Conservation (phyloP, 2,888 invertebrate genomes). For the Hedya salicella region DNA sequence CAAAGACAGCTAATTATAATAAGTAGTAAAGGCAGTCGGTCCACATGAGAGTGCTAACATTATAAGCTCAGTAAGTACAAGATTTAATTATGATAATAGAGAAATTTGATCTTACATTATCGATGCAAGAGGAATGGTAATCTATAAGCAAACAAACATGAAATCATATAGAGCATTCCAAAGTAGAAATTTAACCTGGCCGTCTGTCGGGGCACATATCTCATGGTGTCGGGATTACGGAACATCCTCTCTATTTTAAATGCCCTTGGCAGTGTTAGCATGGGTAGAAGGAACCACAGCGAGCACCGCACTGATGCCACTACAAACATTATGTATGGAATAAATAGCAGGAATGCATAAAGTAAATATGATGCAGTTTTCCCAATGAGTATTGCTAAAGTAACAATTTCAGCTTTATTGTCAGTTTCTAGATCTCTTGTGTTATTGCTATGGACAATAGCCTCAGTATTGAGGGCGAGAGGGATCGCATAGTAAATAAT, state of each 20-base stretch:
- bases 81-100: constrained; percentile 35
- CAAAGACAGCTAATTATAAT: neutral
- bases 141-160: constrained; percentile 89
- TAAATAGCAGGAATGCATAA: constrained; percentile 95
- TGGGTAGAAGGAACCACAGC: constrained; percentile 94
- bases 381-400: constrained; percentile 96
- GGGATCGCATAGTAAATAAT: constrained; percentile 97
- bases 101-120: constrained; percentile 44
- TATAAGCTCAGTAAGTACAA: constrained; percentile 53
- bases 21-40: constrained; percentile 44
- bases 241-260: constrained; percentile 96
- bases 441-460: constrained; percentile 97
- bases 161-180: constrained; percentile 94
- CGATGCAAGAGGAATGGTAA: constrained; percentile 84
- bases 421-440: constrained; percentile 96
- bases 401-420: constrained; percentile 95
- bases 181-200: constrained; percentile 96
- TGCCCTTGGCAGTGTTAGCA: constrained; percentile 94
- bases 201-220: constrained; percentile 93
- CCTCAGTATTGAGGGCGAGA: constrained; percentile 96
- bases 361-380: constrained; percentile 95
- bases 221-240: constrained; percentile 90
- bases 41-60: constrained; percentile 29
- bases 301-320: constrained; percentile 94
- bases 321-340: constrained; percentile 95